Base-by-base conservation (phyloP, 2,888 invertebrate species). In the Diarsia brunnea region DNA sequence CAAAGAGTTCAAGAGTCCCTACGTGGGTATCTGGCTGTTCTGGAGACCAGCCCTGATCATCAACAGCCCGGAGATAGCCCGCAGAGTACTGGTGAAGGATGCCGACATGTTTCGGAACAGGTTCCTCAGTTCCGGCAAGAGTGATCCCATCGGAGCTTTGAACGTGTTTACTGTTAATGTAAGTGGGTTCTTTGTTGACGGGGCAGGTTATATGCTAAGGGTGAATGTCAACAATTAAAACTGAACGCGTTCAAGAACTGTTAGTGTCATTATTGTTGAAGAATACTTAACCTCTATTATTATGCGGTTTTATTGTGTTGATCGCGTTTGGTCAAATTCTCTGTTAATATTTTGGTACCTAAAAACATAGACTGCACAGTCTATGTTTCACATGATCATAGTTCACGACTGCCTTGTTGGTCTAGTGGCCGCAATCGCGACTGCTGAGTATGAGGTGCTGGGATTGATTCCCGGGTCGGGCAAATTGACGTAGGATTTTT, bases 21-120 rank as follows among this genome's bases (percentile, higher is more conserved):
- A 94, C 82, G 82, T 93, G 0, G 95, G 95, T 0, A 92, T 94
- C 27, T 95, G 95, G 94, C 61, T 91, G 69, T 92, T 95, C 82
- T 94, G 94, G 94, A 85, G 91, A 21, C 95, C 94, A 21, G 93
- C 91, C 0, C 89, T 95, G 55, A 84, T 95, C 16, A 81, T 95
- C 73, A 93, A 93, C 82, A 90, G 85, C 1, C 93, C 94, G 0
- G 92, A 93, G 38, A 85, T 95, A 24, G 92, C 92, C 0, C 89
- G 90, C 7, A 88, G 88, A 8, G 84, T 95, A 3, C 89, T 95
- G 16, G 88, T 95, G 3, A 94, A 92, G 70, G 95, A 95, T 68
- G 84, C 90, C 1, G 91, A 91, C 0, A 65, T 87, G 61, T 95
- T 95, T 84, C 85, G 93, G 45, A 90, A 95, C 78, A 86, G 93